Evolutionary conservation across 2,797 vertebrate genomes (phyloP).

Genomic region (Pangasius krempfi): DNA sequence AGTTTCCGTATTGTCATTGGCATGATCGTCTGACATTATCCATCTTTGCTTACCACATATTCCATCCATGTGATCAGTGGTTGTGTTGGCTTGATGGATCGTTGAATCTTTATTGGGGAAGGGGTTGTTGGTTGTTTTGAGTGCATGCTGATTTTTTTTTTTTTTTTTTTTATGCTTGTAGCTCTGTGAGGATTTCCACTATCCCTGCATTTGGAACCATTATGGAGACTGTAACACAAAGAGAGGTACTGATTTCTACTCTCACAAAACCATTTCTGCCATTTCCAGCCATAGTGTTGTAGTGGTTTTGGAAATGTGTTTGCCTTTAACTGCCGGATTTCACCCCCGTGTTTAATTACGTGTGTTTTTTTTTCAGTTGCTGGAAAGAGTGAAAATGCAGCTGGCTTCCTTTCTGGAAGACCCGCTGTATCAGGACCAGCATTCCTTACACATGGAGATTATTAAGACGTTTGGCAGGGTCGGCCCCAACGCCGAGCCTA

Average conservation of each 20-base stretch:
- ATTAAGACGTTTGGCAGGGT: slow-evolving; percentile 97
- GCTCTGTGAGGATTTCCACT: slow-evolving; percentile 97
- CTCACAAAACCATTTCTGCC: neutral
- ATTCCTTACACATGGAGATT: slow-evolving; percentile 96
- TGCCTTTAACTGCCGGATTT: neutral
- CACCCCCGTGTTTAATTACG: neutral
- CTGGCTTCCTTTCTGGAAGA: slow-evolving; percentile 97
- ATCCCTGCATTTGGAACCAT: slow-evolving; percentile 99
- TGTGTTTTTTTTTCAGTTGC: slow-evolving; percentile 76
- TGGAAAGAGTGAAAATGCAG: slow-evolving; percentile 99
- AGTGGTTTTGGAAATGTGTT: neutral
- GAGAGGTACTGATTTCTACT: slow-evolving; percentile 83
- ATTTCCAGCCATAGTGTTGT: neutral
- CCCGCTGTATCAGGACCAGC: slow-evolving; percentile 97
- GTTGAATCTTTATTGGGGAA: slow-evolving; percentile 11
- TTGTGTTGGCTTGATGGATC: slow-evolving; percentile 34
- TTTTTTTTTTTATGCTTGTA: slow-evolving; percentile 65
- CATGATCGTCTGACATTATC: slow-evolving; percentile 75
- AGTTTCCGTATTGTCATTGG: slow-evolving; percentile 60
- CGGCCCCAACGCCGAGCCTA: slow-evolving; percentile 94
- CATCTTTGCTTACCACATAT: slow-evolving; percentile 70
- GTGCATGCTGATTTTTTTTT: slow-evolving; percentile 55
- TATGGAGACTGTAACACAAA: slow-evolving; percentile 98
- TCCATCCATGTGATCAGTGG: slow-evolving; percentile 57
- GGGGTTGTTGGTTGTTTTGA: neutral